Evolutionary conservation across 2,888 invertebrate genomes (phyloP), one percentile per base, ranked within the genome.

Genomic region (Epinotia bilunana): DNA sequence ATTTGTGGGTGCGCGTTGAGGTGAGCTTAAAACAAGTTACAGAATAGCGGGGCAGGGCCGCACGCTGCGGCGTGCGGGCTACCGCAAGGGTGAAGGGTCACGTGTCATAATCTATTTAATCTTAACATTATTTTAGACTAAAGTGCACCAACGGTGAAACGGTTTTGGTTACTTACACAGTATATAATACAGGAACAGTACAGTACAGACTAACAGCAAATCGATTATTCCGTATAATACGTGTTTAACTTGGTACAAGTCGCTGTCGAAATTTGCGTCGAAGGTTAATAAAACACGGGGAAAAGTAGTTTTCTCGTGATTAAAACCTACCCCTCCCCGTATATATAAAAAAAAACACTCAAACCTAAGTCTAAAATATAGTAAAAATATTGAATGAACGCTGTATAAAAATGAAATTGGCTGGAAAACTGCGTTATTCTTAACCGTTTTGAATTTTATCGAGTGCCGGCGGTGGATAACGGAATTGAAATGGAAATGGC

Each of bases 401-500:
- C 1, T 16, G 11, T 61, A 43, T 28, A 23, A 20, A 63, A 49
- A 49, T 57, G 20, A 62, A 9, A 73, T 43, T 53, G 49, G 53
- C 53, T 46, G 63, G 46, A 63, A 62, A 70, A n/a, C 55, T 20
- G 46, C 58, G 55, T 58, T 58, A 60, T 70, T 70, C 55, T 65
- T 61, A 69, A 58, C 18, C 53, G 58, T 73, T 76, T 73, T 57
- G 74, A 76, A 74, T 78, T 77, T 77, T 77, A 79, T 77, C 77
- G 70, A 61, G 73, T 77, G 77, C 74, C 76, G 63, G 68, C 74
- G 67, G 65, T 39, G 78, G 78, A 79, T 79, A 79, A 78, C 78
- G 69, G 76, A 79, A 79, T 78, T 77, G 73, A 75, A 79, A 79
- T 78, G 78, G 78, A 78, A 79, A 78, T 77, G 74, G 74, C 55